Conservation (phyloP, 2,888 invertebrate species). For the Vannuccia rotundouncinata region DNA sequence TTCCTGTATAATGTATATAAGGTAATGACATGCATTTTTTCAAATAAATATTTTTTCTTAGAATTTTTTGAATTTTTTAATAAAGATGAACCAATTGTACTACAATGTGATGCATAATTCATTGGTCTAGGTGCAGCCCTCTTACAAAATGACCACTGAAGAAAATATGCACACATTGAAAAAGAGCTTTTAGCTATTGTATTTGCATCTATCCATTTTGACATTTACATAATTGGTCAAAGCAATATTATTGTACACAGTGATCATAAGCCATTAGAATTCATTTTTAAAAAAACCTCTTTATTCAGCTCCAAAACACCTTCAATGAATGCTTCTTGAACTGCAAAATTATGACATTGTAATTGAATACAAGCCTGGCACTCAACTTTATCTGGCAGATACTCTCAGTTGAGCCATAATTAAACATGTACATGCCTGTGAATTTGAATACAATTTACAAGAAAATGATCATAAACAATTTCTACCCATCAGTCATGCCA, state of each 20-base stretch:
- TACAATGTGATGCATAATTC: neutral
- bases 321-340: neutral
- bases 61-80: no score
- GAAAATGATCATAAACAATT: no score
- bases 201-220: neutral
- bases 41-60: no score
- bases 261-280: neutral
- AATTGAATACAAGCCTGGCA: neutral
- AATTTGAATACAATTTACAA: neutral
- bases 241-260: neutral
- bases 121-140: neutral
- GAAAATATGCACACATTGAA: neutral
- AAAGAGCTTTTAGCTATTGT: neutral
- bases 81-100: no score
- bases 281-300: neutral
- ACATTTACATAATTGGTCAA: neutral
- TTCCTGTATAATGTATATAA: no score
- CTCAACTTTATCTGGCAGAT: neutral
- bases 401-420: neutral
- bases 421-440: neutral
- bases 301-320: no score
- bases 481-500: no score
- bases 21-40: no score
- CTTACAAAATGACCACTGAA: neutral
- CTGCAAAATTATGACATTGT: neutral